Evolutionary conservation across 2,888 invertebrate genomes (phyloP), one percentile per base, ranked within the genome.

Genomic region (Brachynemurus nebulosus): DNA sequence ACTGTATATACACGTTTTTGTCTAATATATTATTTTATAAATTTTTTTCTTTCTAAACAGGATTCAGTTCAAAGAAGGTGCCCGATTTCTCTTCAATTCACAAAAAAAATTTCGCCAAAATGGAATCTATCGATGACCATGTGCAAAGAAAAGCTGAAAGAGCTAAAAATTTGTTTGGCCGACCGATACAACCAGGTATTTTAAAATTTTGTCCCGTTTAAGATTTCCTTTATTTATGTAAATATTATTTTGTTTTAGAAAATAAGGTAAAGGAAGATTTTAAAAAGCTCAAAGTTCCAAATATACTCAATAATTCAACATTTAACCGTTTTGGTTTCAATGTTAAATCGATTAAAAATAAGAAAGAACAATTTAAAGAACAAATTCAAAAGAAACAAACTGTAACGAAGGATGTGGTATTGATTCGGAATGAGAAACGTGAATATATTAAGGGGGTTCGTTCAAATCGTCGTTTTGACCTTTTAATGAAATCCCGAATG

Each of bases 51-150:
- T n/a, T n/a, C n/a, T n/a, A n/a, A n/a, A n/a, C n/a, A 30, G 30
- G 9, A 4, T 12, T 52, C 11, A 36, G 55, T 0, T 66, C 70
- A 37, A 73, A 66, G 4, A 76, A 74, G 62, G 60, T 79, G 57
- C 83, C 83, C 0, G 76, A 83, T 63, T 83, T 83, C 58, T 70
- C 75, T 1, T 71, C 74, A 4, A 68, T 83, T 42, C 83, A 83
- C 55, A 68, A 76, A 57, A 72, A 69, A 53, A 68, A 71, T 42
- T 80, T 78, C 54, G 68, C 68, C 20, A 71, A 71, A 62, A 78
- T 82, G 76, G 80, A 82, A 63, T 78, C 78, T 11, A 57, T 83
- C 12, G 61, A 69, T 34, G 78, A 82, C 54, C 71, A 76, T 55
- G 67, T 74, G 57, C 57, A 61, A 55, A 51, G 72, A 45, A 66